Percentiles rank a stretch among this genome's conserved stretches.
Conservation (phyloP, 2,888 invertebrate genomes). For the Eristalis intricaria region DNA sequence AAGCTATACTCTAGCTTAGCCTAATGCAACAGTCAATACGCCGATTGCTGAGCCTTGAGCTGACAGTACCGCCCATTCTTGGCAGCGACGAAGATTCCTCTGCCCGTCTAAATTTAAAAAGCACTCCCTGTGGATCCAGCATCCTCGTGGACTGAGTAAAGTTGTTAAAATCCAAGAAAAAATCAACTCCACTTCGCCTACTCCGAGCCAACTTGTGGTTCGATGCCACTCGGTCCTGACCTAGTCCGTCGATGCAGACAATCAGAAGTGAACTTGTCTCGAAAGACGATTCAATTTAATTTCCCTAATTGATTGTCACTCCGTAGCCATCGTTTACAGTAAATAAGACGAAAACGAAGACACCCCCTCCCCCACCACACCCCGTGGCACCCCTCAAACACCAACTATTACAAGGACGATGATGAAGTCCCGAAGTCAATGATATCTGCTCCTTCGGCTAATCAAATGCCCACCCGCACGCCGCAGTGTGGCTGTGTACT, state of each 20-base stretch:
- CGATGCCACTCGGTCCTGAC: background rate
- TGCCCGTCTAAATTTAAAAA: no score
- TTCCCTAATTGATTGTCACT: constrained; percentile 38
- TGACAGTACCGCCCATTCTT: no score
- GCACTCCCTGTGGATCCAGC: no score
- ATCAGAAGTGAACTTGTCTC: constrained; percentile 8
- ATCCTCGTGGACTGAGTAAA: no score
- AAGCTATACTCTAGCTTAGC: no score
- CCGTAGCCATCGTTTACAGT: background rate
- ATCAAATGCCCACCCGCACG: constrained; percentile 18
- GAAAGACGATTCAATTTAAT: constrained; percentile 18
- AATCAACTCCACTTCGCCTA: no score
- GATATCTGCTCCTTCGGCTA: constrained; percentile 33
- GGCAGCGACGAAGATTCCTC: no score
- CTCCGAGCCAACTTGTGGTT: no score
- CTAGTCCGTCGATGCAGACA: background rate
- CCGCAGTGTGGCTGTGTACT: background rate
- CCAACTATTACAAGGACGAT: background rate
- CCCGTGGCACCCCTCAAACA: background rate
- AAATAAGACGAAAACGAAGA: no score
- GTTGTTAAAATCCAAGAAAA: no score
- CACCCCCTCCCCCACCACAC: background rate
- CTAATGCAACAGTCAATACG: no score
- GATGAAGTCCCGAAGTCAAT: constrained; percentile 33
- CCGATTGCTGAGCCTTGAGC: no score